These are phyloP conservation scores for Sebastes schlegelii DNA, from an alignment of 2,113 vertebrate genomes.

Conservation along the genomic window DNA sequence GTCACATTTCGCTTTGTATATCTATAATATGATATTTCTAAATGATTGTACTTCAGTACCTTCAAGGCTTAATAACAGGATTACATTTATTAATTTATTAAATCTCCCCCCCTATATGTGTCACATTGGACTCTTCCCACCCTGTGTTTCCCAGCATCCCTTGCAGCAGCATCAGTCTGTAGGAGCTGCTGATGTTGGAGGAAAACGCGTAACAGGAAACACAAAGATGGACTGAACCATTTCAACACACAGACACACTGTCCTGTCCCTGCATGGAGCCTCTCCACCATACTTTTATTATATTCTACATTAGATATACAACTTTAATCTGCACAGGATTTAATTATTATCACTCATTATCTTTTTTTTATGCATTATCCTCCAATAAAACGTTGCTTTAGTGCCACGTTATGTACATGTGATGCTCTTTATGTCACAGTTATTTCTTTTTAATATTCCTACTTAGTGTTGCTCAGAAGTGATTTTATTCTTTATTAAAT, in stretches of 20 bases:
- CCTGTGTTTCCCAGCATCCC: constrained; percentile 61
- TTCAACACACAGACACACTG: background rate
- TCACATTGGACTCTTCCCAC: background rate
- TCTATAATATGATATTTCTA: background rate
- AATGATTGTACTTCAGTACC: background rate
- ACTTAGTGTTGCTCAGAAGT: background rate
- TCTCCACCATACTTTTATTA: no score
- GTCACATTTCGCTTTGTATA: background rate
- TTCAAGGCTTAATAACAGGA: background rate
- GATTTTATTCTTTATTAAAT: no score
- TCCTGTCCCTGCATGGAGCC: no score
- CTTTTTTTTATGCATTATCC: no score
- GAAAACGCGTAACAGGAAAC: constrained; percentile 70
- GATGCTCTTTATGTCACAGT: background rate
- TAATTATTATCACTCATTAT: background rate
- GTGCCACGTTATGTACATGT: background rate
- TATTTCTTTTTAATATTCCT: background rate
- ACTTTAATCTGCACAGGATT: background rate
- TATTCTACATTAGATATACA: background rate
- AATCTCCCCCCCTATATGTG: background rate
- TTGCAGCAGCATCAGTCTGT: constrained; percentile 38
- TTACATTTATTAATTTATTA: background rate
- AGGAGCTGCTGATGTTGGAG: constrained; percentile 78
- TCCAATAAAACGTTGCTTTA: background rate
- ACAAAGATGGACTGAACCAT: constrained; percentile 51